A percentile compares a stretch with the other conserved stretches of the same genome.
Conservation (phyloP, 2,113 vertebrate species). For the Arothron firmamentum region DNA sequence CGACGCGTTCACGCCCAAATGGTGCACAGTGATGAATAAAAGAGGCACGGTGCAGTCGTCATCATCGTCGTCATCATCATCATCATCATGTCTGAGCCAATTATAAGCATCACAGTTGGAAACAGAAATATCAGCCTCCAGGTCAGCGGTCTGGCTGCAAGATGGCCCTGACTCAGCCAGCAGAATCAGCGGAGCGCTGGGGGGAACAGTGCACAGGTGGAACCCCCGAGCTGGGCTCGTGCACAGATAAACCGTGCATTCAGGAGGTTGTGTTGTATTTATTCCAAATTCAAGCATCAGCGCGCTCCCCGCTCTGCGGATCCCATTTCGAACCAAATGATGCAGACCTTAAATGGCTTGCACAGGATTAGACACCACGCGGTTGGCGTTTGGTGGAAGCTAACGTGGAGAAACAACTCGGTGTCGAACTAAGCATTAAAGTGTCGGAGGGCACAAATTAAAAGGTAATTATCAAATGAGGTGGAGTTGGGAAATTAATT, state of each 20-base stretch:
- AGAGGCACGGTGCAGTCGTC: slow-evolving; percentile 25
- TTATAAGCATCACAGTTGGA: slow-evolving; percentile 1
- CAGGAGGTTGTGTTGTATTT: not conserved
- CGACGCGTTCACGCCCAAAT: slow-evolving; percentile 45
- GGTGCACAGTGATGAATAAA: slow-evolving; percentile 35
- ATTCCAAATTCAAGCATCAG: not conserved
- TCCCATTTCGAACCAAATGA: slow-evolving; percentile 35
- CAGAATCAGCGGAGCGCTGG: too few species aligned
- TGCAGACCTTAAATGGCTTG: slow-evolving; percentile 40
- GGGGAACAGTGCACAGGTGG: too few species aligned
- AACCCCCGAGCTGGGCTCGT: too few species aligned
- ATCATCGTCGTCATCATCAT: slow-evolving; percentile 22
- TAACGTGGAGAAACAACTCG: slow-evolving; percentile 33
- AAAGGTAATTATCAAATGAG: slow-evolving; percentile 60
- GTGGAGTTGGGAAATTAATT: slow-evolving; percentile 59
- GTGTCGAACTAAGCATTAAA: slow-evolving; percentile 38
- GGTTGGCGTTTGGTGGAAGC: slow-evolving; percentile 52
- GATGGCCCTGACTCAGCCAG: not conserved
- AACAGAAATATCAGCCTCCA: too few species aligned
- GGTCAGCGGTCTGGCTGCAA: too few species aligned
- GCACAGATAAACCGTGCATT: not conserved
- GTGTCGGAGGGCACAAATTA: slow-evolving; percentile 55
- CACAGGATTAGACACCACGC: slow-evolving; percentile 57
- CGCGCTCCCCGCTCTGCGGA: not conserved
- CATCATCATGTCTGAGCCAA: slow-evolving; percentile 6